Percentiles rank a stretch among this genome's conserved stretches.
Evolutionary conservation across 1,140 invertebrate genomes (phyloP).

Genomic region (Teleogryllus occipitalis): DNA sequence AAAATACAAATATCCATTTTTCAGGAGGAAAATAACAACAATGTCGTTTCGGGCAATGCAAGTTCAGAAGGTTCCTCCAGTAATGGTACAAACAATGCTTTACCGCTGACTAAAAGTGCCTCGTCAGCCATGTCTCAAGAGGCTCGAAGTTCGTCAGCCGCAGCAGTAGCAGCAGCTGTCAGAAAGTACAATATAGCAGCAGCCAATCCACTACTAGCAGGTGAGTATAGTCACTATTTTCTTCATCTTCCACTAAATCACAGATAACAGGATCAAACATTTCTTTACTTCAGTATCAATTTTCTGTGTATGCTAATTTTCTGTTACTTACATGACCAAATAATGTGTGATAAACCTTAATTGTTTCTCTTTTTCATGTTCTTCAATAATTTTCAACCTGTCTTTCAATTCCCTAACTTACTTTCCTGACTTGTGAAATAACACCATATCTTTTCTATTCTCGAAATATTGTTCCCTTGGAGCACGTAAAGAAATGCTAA

Average conservation of each 20-base stretch:
- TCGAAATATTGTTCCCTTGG: no score
- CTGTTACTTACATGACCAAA: not conserved
- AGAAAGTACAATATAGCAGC: slow-evolving; percentile 70
- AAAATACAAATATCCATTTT: slow-evolving; percentile 14
- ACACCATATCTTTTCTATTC: no score
- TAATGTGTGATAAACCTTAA: no score
- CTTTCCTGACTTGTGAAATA: no score
- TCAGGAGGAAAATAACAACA: slow-evolving; percentile 36
- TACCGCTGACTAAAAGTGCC: slow-evolving; percentile 25
- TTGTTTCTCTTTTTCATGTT: no score
- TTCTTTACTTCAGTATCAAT: not conserved
- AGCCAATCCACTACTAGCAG: slow-evolving; percentile 69
- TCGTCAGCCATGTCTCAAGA: slow-evolving; percentile 23
- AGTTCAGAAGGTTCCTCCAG: slow-evolving; percentile 18
- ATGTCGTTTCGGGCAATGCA: slow-evolving; percentile 26
- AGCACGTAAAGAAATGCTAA: no score
- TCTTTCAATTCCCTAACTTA: no score
- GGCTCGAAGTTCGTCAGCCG: slow-evolving; percentile 19
- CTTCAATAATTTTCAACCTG: no score
- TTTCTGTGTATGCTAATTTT: not conserved
- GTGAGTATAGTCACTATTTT: slow-evolving; percentile 34
- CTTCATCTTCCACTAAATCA: not conserved
- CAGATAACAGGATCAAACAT: not conserved
- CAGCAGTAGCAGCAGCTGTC: slow-evolving; percentile 3
- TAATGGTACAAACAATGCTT: slow-evolving; percentile 16